Evolutionary conservation across 64 coral and sea anemone species (phyloP).

Genomic region (Stylophora pistillata): DNA sequence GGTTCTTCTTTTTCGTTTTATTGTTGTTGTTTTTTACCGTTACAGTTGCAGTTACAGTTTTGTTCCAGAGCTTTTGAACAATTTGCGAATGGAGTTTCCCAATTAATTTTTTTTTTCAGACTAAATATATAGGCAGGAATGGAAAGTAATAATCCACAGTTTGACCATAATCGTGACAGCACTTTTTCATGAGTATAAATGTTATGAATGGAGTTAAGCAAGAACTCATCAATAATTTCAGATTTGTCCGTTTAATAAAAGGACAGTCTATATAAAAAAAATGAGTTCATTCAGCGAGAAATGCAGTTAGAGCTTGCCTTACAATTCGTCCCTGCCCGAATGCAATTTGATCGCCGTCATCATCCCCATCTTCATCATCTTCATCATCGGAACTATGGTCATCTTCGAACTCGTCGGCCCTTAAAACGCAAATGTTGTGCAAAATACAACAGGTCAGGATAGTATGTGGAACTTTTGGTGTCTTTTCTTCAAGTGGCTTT

Average conservation of each 20-base stretch:
- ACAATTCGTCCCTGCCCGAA: background rate
- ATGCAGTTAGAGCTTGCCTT: background rate
- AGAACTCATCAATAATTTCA: background rate
- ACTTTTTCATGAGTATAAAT: background rate
- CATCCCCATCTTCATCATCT: no score
- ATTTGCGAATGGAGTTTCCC: background rate
- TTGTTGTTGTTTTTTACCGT: background rate
- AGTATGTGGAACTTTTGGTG: no score
- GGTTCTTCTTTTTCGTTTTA: background rate
- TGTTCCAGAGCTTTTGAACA: background rate
- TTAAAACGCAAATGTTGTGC: constrained; percentile 59
- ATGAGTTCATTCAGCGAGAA: background rate
- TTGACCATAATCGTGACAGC: background rate
- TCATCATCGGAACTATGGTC: background rate
- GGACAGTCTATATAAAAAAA: background rate
- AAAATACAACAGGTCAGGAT: no score
- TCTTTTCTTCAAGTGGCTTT: no score
- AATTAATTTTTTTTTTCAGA: background rate
- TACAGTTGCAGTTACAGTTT: no score
- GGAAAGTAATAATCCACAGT: background rate
- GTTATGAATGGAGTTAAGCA: background rate
- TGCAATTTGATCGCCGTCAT: background rate
- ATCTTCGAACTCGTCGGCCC: background rate
- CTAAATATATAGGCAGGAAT: background rate
- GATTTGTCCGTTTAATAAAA: no score